Base-by-base conservation (phyloP, 2,888 invertebrate species). In the Schizaphis graminum region DNA sequence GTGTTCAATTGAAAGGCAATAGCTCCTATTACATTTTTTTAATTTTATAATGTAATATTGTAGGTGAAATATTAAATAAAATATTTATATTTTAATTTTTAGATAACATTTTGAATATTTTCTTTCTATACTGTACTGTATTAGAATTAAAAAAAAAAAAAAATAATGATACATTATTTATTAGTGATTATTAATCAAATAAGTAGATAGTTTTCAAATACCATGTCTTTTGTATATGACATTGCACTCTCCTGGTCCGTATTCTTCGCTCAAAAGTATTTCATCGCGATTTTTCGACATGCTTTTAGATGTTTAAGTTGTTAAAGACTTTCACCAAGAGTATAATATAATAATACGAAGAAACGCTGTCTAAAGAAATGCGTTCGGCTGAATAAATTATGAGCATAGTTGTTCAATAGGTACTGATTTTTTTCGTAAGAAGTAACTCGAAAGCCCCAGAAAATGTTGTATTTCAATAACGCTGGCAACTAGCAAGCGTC, bases 141-240 rank as follows among this genome's bases (percentile, higher is more conserved):
- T n/a, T n/a, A n/a, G n/a, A n/a, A n/a, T n/a, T n/a, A n/a, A n/a
- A n/a, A n/a, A 16, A 53, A 4, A 53, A 53, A 8, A 35, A 21
- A 0, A 41, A n/a, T 4, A 41, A 41, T 21, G 24, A 35, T 0
- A 67, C 11, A 4, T 16, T 26, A 85, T 3, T 4, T 13, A 85
- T 44, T 44, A 85, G 28, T 26, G 28, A 28, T 85, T 44, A 44
- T 13, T 13, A 44, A 85, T 28, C 85, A 44, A 85, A 44, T 85
- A 13, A 85, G 28, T 44, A 28, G 44, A 0, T 44, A 2, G 28
- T 61, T 44, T 61, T 47, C 26, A 88, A 77, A 21, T 94, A 94
- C 94, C 94, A 21, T 91, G 91, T 87, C 94, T 49, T 67, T 94
- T 94, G 67, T 94, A 91, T 91, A 94, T 94, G 47, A 91, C 24